Percentiles rank a stretch among this genome's conserved stretches.
Evolutionary conservation across 1,140 invertebrate genomes (phyloP).

Genomic region (Megalonaias nervosa): DNA sequence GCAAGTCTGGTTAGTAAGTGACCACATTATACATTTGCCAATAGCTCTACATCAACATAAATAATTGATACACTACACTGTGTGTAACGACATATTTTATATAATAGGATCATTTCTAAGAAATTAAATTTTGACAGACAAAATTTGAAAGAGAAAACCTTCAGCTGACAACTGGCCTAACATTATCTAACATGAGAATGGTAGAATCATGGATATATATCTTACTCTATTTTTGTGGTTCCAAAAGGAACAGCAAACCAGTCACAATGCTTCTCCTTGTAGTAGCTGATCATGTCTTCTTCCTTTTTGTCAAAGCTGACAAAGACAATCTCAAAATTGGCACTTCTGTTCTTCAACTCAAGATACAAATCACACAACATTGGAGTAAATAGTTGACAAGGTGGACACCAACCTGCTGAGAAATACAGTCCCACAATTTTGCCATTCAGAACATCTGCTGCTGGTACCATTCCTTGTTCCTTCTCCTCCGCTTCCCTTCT

Average conservation of each 20-base stretch:
- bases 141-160: not conserved
- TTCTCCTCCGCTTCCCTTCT: conserved; percentile 9
- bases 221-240: conserved; percentile 39
- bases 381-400: conserved; percentile 72
- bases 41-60: not conserved
- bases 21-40: not conserved
- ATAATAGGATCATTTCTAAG: not conserved
- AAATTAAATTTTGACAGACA: not conserved
- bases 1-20: too few relatives aligned
- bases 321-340: conserved; percentile 79
- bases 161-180: not conserved
- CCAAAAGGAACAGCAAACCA: conserved; percentile 47
- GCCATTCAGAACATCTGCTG: conserved; percentile 18
- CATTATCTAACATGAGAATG: too few relatives aligned
- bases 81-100: not conserved
- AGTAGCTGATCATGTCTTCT: conserved; percentile 76
- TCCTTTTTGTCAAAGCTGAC: conserved; percentile 79
- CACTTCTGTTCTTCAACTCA: conserved; percentile 76
- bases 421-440: conserved; percentile 70
- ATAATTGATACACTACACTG: too few relatives aligned
- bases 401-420: conserved; percentile 75
- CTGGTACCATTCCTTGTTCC: conserved; percentile 17
- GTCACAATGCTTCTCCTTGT: conserved; percentile 72
- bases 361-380: conserved; percentile 68
- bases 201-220: not conserved